Evolutionary conservation across 1,140 invertebrate species (phyloP), one percentile per base, ranked within the genome.

Genomic region (Micrasema longulum): DNA sequence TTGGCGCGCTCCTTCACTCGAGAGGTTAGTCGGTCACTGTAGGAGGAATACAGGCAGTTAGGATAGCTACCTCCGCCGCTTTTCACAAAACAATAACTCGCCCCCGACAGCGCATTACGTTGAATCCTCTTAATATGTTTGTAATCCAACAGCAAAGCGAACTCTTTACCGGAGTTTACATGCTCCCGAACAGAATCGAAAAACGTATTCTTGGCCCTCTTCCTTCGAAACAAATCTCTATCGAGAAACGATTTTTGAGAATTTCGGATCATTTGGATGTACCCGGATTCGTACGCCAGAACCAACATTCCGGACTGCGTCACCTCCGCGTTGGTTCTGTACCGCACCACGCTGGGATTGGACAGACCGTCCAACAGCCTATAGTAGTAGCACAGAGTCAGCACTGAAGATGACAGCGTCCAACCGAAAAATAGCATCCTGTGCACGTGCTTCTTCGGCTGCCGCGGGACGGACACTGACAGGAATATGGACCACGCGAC

Each of bases 381-480:
- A n/a, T 3, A 45, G 16, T 45, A 45, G 41, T 45, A 45, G 6
- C 41, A 45, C 41, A 45, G 5, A 4, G 41, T 45, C 41, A 16
- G 20, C 7, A 48, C 45, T 20, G 45, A 48, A 2, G 45, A 48
- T 6, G 45, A 14, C 14, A 48, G 45, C 45, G 45, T 48, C 45
- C 45, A 48, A 18, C 45, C 18, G 45, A 48, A 48, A 16, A 48
- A 48, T 16, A 48, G 16, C 1, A 48, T 20, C 7, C 45, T 48
- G 1, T 18, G 20, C 12, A 20, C 45, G 20, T 48, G 20, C 20
- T 4, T n/a, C 20, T n/a, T 45, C n/a, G 45, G 45, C 14, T 48
- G 45, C 14, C 45, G 12, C 12, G 5, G 9, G 2, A 11, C 45
- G 7, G 45, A 48, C 3, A 48, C 45, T 10, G 45, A 1, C 1